These are phyloP conservation scores for Hydra vulgaris DNA, from an alignment of 30 jellyfish, hydroid and myxozoan genomes.

Conservation along the genomic window DNA sequence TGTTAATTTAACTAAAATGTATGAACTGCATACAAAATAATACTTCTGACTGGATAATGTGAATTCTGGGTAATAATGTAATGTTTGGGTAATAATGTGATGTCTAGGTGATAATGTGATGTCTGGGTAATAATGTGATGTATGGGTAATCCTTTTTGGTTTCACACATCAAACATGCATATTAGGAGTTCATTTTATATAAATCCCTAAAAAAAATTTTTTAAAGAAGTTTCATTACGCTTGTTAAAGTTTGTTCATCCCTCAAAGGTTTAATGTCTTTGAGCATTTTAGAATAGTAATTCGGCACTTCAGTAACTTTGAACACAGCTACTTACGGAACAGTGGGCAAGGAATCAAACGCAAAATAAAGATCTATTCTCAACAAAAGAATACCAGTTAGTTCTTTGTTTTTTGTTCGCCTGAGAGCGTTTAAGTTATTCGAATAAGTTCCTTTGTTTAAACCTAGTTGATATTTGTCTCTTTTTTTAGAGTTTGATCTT, in stretches of 20 bases:
- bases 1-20: no score
- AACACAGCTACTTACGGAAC: neutral
- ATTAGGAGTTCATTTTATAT: neutral
- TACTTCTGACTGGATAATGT: no score
- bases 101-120: no score
- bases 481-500: conserved; percentile 11
- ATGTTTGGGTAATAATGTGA: no score
- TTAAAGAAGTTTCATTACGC: neutral
- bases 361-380: neutral
- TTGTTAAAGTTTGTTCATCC: neutral
- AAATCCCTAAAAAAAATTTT: neutral
- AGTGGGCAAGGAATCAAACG: neutral
- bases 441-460: conserved; percentile 14
- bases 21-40: no score
- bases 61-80: no score
- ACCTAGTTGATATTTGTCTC: conserved; percentile 20
- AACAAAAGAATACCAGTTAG: neutral
- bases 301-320: neutral
- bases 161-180: neutral
- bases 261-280: neutral
- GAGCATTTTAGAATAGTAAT: neutral
- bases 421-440: conserved; percentile 21
- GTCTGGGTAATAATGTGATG: no score
- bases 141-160: no score
- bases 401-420: neutral